Base-by-base conservation (phyloP, 2,113 vertebrate species). In the Pao palembangensis region DNA sequence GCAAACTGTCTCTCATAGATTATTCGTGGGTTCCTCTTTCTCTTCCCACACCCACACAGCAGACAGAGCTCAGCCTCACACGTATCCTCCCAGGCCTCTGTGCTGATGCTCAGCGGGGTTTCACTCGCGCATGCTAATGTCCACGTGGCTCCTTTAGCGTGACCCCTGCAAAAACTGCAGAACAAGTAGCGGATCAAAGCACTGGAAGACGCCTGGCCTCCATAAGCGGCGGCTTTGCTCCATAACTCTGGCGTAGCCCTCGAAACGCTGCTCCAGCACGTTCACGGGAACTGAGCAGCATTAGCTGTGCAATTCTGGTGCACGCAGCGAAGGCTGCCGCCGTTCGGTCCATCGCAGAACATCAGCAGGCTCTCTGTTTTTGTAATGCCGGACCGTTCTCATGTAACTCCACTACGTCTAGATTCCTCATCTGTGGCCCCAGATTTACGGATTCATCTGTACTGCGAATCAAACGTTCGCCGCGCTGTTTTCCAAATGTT, bases 181-280 rank as follows among this genome's bases (percentile, higher is more conserved):
- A 70, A 77, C 82, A 83, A 73, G 78, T 76, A 71, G 67, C 62
- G 78, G 84, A 87, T 89, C 86, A 90, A 88, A 89, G 87, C 83
- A 73, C 15, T 16, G 44, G 44, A 8, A 47, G 44, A 58, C 71
- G 65, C 72, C 77, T 74, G 73, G 80, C 80, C 82, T 86, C 79
- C 64, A 70, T 91, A 87, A 87, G 87, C 51, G 69, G 79, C 64
- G 46, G 70, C 64, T 66, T 61, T 34, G 76, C 80, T 78, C 63
- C 73, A 75, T 88, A 85, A 79, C 80, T 82, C 80, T 83, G 58
- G 72, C 86, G 80, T 66, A 49, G 34, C 34, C 34, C 34, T 38
- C 34, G 8, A 38, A 38, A 38, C 8, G 34, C 8, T 12, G 34
- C 34, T 38, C 34, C 34, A 12, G 34, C 34, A 12, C 11, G 34